phyloP scores from a whole-genome alignment of 2,113 vertebrate genomes.

The Ceratotherium simum region DNA sequence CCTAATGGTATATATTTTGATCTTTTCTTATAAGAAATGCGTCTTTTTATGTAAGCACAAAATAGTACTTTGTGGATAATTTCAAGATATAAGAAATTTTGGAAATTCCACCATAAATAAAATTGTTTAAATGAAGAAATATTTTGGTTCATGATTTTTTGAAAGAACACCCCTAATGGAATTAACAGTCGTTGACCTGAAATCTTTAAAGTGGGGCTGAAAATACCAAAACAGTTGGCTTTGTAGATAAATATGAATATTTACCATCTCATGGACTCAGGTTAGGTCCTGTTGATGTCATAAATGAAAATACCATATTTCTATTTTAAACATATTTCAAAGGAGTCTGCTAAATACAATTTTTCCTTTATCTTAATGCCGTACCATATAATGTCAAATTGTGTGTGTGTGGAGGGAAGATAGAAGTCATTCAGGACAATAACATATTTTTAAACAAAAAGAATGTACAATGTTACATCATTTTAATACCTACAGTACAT shows the following conservation, averaged over 20 bases:
- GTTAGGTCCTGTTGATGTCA: background rate
- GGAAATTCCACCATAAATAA: slow-evolving; percentile 85
- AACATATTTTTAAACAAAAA: background rate
- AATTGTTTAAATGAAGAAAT: slow-evolving; percentile 75
- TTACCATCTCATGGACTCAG: background rate
- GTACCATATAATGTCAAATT: background rate
- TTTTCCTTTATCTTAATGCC: background rate
- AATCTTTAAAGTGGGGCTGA: background rate
- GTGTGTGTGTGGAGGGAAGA: background rate
- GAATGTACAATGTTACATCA: background rate
- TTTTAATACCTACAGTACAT: background rate
- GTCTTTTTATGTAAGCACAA: slow-evolving; percentile 71
- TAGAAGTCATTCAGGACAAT: background rate
- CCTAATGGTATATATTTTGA: slow-evolving; percentile 64
- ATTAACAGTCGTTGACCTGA: background rate
- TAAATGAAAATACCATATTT: background rate
- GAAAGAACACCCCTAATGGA: background rate
- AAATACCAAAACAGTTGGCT: background rate
- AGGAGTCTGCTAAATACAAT: background rate
- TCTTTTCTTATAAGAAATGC: slow-evolving; percentile 65
- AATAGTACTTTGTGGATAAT: slow-evolving; percentile 75
- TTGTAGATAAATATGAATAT: background rate
- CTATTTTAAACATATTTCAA: slow-evolving; percentile 42
- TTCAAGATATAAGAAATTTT: slow-evolving; percentile 77
- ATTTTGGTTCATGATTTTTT: slow-evolving; percentile 71